phyloP scores from a whole-genome alignment of 2,888 invertebrate genomes.

The Drosophila mettleri region DNA sequence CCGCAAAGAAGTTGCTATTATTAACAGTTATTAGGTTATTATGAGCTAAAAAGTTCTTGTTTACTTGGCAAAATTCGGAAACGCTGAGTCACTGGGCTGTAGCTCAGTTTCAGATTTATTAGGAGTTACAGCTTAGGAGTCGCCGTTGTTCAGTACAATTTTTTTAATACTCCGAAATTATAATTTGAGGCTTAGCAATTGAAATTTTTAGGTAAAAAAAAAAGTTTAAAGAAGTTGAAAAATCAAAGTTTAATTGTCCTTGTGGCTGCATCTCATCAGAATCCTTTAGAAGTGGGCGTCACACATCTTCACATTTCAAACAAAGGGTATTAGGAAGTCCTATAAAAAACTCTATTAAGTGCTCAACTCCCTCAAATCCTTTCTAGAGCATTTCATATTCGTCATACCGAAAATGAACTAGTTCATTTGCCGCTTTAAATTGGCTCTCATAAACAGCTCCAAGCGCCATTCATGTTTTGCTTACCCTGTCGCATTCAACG shows the following conservation, averaged over 20 bases:
- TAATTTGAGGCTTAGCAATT: neutral
- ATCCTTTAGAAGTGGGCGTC: too few species aligned
- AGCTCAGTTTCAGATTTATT: too few species aligned
- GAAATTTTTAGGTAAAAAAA: too few species aligned
- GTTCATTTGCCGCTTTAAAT: constrained; percentile 4
- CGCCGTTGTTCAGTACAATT: neutral
- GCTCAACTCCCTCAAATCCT: neutral
- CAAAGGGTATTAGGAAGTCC: neutral
- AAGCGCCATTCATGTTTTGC: constrained; percentile 11
- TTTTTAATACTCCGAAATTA: too few species aligned
- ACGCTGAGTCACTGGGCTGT: too few species aligned
- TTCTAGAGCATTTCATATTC: neutral
- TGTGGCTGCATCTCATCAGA: too few species aligned
- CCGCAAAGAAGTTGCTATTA: neutral
- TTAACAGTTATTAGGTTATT: too few species aligned
- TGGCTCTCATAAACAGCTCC: neutral
- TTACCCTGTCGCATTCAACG: constrained; percentile 4
- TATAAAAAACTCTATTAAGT: accelerated
- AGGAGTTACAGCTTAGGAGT: neutral
- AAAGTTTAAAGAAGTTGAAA: too few species aligned
- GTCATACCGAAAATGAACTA: neutral
- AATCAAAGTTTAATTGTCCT: too few species aligned
- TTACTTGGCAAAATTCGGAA: too few species aligned
- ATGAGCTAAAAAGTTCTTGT: too few species aligned
- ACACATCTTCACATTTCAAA: too few species aligned